Base-by-base conservation (phyloP, 2,113 vertebrate genomes). In the Thryonomys swinderianus region DNA sequence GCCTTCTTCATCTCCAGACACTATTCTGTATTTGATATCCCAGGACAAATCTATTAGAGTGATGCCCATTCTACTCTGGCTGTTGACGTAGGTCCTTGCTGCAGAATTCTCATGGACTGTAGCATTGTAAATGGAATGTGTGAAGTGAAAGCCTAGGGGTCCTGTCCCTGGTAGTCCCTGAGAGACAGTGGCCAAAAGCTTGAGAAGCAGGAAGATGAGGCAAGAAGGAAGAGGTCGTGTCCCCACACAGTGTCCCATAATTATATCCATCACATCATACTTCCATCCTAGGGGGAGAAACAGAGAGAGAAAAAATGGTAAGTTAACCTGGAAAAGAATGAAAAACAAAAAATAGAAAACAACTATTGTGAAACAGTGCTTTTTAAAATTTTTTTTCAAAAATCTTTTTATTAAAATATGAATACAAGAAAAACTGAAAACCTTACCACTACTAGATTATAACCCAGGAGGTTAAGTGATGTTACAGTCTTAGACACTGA, bases 21-120 rank as follows among this genome's bases (percentile, higher is more conserved):
- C 99, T 95, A 99, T 99, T 98, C 99, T 98, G 98, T 99, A 99
- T 83, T 99, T 99, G 94, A 99, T 98, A 92, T 99, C 99, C 99
- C 99, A 99, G 0, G 99, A 99, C 53, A 98, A 98, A 93, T 99
- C 99, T 8, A 98, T 96, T 78, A 99, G 96, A 25, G 98, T 99
- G 96, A 99, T 98, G 74, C 99, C 99, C 99, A 99, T 99, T 98
- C 99, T 99, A 2, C 98, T 98, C 98, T 99, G 99, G 97, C 99
- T 99, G 98, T 98, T 99, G 97, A 99, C 98, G 7, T 99, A 99
- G 96, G 99, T 99, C 97, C 99, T 99, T 25, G 99, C 99, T 32
- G 99, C 99, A 0, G 99, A 99, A 97, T 99, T 99, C 97, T 99
- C 99, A 0, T 99, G 99, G 85, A 99, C 99, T 0, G 99, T 99